Base-by-base conservation (phyloP, 2,113 vertebrate species). In the Neogobius melanostomus region DNA sequence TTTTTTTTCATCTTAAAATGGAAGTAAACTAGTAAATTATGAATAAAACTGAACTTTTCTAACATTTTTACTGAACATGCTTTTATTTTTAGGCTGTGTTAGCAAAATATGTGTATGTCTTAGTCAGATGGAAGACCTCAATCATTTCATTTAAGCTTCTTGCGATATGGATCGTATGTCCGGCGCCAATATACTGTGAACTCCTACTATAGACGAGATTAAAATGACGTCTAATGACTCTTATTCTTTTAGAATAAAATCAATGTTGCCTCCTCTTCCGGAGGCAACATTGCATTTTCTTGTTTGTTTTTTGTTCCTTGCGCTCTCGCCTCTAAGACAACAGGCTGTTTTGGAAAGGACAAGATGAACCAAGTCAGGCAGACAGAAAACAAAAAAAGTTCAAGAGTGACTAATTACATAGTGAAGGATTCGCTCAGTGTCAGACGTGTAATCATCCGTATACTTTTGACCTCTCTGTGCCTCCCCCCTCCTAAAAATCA, bases 361-460 rank as follows among this genome's bases (percentile, higher is more conserved):
- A 8, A 52, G 43, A 74, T 45, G 50, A 68, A 66, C 42, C 53
- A 69, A 64, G 45, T 8, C 48, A 60, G 69, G 17, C 52, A 52
- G 57, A 71, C 62, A 54, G 6, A 50, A 17, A 64, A 6, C 3
- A 36, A 1, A 36, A 66, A 64, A 6, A 48, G 45, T 68, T 52
- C 61, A 42, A 48, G 36, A 16, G 8, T 4, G 15, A 65, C 74
- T 82, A 69, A 81, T 76, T 80, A 53, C 42, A 71, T 65, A 57
- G 75, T 84, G 16, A 8, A 66, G 63, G 56, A 59, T 59, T 74
- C 5, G 5, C 66, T 69, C 46, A 11, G 16, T 11, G 17, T 76
- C 62, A 53, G 69, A 63, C 64, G 15, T 81, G 36, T 85, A 80
- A 86, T 80, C 78, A 69, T 36, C 36, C 59, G 11, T 72, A 50